Percentiles rank a stretch among this genome's conserved stretches.
These are phyloP conservation scores for Eciton burchellii DNA, from an alignment of 1,140 invertebrate genomes.

Conservation along the genomic window DNA sequence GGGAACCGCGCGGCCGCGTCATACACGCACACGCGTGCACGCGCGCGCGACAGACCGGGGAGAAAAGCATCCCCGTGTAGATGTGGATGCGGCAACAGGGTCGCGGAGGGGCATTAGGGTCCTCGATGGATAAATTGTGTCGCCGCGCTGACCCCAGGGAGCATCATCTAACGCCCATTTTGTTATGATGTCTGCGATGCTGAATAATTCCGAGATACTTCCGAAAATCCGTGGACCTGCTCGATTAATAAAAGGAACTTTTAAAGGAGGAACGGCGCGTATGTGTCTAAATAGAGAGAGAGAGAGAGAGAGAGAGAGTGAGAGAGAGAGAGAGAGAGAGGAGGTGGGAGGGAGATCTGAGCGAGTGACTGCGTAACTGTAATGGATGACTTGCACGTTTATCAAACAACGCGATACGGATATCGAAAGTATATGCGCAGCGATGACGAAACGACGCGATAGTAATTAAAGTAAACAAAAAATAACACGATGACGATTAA, in stretches of 20 bases:
- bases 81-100: constrained; percentile 38
- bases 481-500: too few species aligned
- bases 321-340: constrained; percentile 3
- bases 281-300: background rate
- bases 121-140: constrained; percentile 86
- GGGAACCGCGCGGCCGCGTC: constrained; percentile 60
- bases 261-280: too few species aligned
- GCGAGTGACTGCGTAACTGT: background rate
- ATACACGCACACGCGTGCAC: constrained; percentile 4
- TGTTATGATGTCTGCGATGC: constrained; percentile 81
- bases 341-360: too few species aligned
- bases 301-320: constrained; percentile 12
- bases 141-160: constrained; percentile 82
- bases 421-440: background rate
- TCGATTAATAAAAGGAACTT: constrained; percentile 41
- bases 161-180: constrained; percentile 85
- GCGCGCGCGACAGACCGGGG: constrained; percentile 44
- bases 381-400: background rate
- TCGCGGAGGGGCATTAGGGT: constrained; percentile 73
- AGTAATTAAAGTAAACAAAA: too few species aligned
- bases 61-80: constrained; percentile 72
- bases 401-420: background rate
- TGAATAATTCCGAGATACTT: constrained; percentile 78
- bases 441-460: background rate
- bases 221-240: constrained; percentile 7